Base-by-base conservation (phyloP, 2,888 invertebrate species). In the Agapetus fuscipes region DNA sequence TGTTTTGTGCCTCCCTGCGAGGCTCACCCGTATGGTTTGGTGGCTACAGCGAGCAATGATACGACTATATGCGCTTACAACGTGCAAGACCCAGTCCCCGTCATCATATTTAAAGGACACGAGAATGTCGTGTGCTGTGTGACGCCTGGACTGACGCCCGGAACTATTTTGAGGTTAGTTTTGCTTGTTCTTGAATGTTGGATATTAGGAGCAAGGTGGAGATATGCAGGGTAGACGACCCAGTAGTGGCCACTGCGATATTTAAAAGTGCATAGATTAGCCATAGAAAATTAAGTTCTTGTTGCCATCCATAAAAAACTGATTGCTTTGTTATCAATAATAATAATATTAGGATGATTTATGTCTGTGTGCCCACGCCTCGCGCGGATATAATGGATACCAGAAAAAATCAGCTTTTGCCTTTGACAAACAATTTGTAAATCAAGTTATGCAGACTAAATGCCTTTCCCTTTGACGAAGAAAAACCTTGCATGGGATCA, bases 1-100 rank as follows among this genome's bases (percentile, higher is more conserved):
- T 82, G 83, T 55, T 81, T 81, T 56, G 56, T 90, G 50, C 79
- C 83, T 30, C 80, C 84, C 1, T 75, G 75, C 47, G 69, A 73
- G 47, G 66, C 71, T 13, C 77, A 76, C 55, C 84, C 86, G 1
- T 76, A 80, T 41, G 88, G 89, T 2, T 66, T 89, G 40, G 80
- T 95, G 36, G 66, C 89, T 37, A 90, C 93, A 3, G 94, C 91
- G 12, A 86, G 93, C 54, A 87, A 93, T 62, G 95, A 95, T 60
- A 78, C 79, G 44, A 76, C 76, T 9, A 87, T 96, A 52, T 72
- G 85, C 50, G 77, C 86, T 5, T 95, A 85, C 58, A 74, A 77
- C 47, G 70, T 82, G 2, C 79, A 81, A 15, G 79, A 82, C 45
- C 71, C 74, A 12, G 64, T 74, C 31, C 80, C 88, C 1, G 64